These are phyloP conservation scores for Hedychridium roseum DNA, from an alignment of 2,888 invertebrate species.

Conservation along the genomic window DNA sequence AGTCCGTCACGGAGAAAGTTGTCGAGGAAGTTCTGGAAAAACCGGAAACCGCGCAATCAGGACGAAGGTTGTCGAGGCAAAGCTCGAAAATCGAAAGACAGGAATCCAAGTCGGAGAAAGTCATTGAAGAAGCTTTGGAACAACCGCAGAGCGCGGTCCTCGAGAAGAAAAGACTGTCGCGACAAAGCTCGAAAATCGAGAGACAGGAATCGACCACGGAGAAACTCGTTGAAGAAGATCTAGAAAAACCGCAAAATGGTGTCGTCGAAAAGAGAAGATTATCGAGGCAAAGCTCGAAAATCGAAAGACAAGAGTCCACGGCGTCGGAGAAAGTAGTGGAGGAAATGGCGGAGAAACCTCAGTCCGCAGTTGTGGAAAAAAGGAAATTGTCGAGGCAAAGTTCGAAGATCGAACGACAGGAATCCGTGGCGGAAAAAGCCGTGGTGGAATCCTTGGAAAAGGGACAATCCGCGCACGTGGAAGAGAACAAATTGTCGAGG, in stretches of 20 bases:
- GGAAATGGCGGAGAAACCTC: slow-evolving; percentile 9
- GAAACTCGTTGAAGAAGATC: slow-evolving; percentile 3
- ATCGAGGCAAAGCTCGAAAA: slow-evolving; percentile 25
- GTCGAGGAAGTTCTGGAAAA: slow-evolving; percentile 5
- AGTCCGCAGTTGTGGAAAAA: slow-evolving; percentile 15
- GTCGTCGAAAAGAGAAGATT: slow-evolving; percentile 12
- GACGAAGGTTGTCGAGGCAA: slow-evolving; percentile 23
- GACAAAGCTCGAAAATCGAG: slow-evolving; percentile 13
- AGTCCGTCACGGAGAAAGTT: slow-evolving; percentile 25
- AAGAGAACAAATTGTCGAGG: neutral
- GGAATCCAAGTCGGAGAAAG: slow-evolving; percentile 13
- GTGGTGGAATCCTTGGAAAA: slow-evolving; percentile 11
- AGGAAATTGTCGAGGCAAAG: slow-evolving; percentile 24
- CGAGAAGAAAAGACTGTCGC: neutral
- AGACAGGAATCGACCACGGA: too few species aligned
- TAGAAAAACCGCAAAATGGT: slow-evolving; percentile 19
- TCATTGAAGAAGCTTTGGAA: slow-evolving; percentile 10
- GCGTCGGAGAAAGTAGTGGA: slow-evolving; percentile 19
- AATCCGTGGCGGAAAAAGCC: slow-evolving; percentile 11
- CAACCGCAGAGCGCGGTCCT: slow-evolving; percentile 11
- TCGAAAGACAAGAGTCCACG: slow-evolving; percentile 24
- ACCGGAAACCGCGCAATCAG: slow-evolving; percentile 15
- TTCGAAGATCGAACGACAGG: slow-evolving; percentile 25
- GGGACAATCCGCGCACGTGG: slow-evolving; percentile 7
- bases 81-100: slow-evolving; percentile 25